Base-by-base conservation (phyloP, 2,888 invertebrate genomes). In the Prosapia bicincta region DNA sequence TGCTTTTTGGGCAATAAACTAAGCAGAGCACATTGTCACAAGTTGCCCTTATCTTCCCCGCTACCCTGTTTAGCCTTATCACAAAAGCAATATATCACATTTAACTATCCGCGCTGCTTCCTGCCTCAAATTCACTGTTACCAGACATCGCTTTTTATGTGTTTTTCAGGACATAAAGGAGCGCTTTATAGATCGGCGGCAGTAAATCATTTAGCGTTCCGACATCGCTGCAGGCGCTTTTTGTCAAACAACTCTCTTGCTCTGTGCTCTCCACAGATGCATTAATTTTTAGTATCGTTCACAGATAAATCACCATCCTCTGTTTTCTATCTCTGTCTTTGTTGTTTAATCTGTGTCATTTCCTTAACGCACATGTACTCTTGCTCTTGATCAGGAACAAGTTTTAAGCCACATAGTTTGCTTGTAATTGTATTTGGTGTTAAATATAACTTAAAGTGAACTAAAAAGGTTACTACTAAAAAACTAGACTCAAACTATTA, bases 1-100 rank as follows among this genome's bases (percentile, higher is more conserved):
- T 76, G 76, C 72, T 76, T 76, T 76, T 73, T 72, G 76, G 76
- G 69, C 76, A 76, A 73, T 76, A 76, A 76, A 76, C 72, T 72
- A 73, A 72, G 76, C 76, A 32, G 28, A 72, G 76, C 76, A 76
- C 76, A 76, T 76, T 76, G 76, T 76, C 71, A 72, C 72, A 66
- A 32, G 67, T 26, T 54, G 68, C 72, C 69, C 76, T 76, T 76
- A 76, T 76, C 76, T 71, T 43, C 38, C 54, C 69, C 0, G 15
- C 76, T 69, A 67, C 72, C 69, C 72, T 66, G 71, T 76, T 76
- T 68, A 66, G 28, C 69, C 76, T 76, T 76, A 76, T 76, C 76
- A 72, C 67, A 26, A 26, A 26, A 54, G 66, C 72, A 32, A 72
- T 76, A 76, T 72, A 76, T 76, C 76, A 76, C 76, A 76, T 76